phyloP scores from a whole-genome alignment of 1,140 invertebrate species.

The Catajapyx aquilonaris region DNA sequence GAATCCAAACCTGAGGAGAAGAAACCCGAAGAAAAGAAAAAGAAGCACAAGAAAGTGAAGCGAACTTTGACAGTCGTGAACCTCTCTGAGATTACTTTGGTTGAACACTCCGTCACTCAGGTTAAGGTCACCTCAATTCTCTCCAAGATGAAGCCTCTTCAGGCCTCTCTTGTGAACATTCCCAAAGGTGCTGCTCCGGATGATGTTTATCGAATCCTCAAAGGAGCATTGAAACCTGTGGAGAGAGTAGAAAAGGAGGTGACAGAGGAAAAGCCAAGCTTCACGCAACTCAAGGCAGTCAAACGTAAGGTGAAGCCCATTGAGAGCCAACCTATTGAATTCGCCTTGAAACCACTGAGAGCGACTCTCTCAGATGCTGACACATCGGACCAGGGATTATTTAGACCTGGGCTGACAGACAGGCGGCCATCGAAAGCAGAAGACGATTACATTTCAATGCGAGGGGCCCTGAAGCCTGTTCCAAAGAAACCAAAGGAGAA shows the following conservation, averaged over 20 bases:
- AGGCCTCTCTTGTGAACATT: not conserved
- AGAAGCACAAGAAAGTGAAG: too few relatives aligned
- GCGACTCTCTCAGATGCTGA: slow-evolving; percentile 18
- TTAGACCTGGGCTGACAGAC: too few relatives aligned
- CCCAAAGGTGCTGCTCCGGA: not conserved
- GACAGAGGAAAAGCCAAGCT: not conserved
- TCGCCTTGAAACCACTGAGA: slow-evolving; percentile 19
- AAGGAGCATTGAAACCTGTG: not conserved
- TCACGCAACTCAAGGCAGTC: not conserved
- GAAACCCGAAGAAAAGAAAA: too few relatives aligned
- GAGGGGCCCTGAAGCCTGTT: not conserved
- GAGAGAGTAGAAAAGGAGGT: not conserved
- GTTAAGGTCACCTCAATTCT: too few relatives aligned
- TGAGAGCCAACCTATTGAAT: slow-evolving; percentile 14
- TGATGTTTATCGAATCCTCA: not conserved
- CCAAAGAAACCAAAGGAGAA: too few relatives aligned
- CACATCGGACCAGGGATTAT: too few relatives aligned
- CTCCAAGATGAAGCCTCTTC: not conserved
- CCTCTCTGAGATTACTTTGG: too few relatives aligned
- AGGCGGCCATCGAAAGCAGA: not conserved
- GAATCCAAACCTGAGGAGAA: too few relatives aligned
- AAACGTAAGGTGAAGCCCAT: slow-evolving; percentile 12
- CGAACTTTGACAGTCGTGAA: too few relatives aligned
- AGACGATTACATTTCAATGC: not conserved
- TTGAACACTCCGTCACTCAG: too few relatives aligned